Base-by-base conservation (phyloP, 2,113 vertebrate species). In the Stomatorhinus ivindoensis region DNA sequence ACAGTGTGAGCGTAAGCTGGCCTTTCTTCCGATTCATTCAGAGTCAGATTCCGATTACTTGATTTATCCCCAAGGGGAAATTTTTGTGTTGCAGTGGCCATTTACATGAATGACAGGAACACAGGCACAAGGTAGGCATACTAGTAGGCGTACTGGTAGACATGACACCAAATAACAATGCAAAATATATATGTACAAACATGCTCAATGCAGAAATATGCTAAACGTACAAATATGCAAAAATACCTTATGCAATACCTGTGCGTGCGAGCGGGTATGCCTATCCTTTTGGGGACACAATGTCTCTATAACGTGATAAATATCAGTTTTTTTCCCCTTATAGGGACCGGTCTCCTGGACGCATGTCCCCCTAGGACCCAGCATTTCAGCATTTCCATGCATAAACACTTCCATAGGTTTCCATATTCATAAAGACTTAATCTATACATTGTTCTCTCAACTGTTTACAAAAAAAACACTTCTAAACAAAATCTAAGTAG, bases 361-460 rank as follows among this genome's bases (percentile, higher is more conserved):
- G 53, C 53, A 58, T 0, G 21, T 24, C 21, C 19, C 53, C 21
- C 21, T 8, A 6, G 53, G 3, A 19, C 19, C 53, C 19, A 21
- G 91, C 91, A 90, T 44, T 44, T 44, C 42, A 44, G 42, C 42
- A 3, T 88, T 87, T 88, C 88, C 87, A 58, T 48, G 91, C 92
- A 92, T 91, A 87, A 87, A 44, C 92, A 90, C 88, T 51, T 42
- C 39, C 13, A 44, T 35, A 21, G n/a, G 15, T 82, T 83, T 44
- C 21, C n/a, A n/a, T 9, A 82, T 19, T 39, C 80, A 73, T 31
- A 3, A 31, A 9, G 3, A 35, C 65, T 73, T 31, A 73, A 73
- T 83, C 39, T n/a, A 42, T 83, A 44, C 44, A 17, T 11, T 24
- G 17, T 21, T 44, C 42, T 83, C 35, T 3, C 21, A 44, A 44